Evolutionary conservation across 1,140 invertebrate species (phyloP).

Genomic region (Cotesia vestalis): DNA sequence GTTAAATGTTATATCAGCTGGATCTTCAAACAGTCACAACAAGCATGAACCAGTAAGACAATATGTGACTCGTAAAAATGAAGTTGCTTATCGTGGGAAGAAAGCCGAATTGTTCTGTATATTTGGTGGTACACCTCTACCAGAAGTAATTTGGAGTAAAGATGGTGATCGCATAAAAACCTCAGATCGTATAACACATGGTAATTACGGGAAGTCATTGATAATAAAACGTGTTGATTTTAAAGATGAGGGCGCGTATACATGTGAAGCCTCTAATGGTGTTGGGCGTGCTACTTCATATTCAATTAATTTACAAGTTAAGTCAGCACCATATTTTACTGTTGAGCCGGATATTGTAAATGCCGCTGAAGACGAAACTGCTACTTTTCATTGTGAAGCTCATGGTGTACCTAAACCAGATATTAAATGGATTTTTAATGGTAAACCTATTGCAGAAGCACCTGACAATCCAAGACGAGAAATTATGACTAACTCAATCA

Average conservation of each 20-base stretch:
- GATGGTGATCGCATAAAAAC: constrained; percentile 74
- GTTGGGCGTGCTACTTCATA: constrained; percentile 84
- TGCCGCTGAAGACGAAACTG: constrained; percentile 90
- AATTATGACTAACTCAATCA: constrained; percentile 78
- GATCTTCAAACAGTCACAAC: constrained; percentile 78
- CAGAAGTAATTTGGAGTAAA: constrained; percentile 86
- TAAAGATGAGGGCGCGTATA: constrained; percentile 87
- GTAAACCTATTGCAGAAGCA: constrained; percentile 83
- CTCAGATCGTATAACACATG: constrained; percentile 80
- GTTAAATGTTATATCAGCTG: constrained; percentile 80
- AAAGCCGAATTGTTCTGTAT: constrained; percentile 87
- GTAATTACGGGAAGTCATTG: constrained; percentile 92
- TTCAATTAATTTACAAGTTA: constrained; percentile 82
- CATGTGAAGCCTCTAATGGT: constrained; percentile 91
- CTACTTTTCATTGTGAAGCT: constrained; percentile 87
- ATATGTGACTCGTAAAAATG: constrained; percentile 86
- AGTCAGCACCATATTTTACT: constrained; percentile 91
- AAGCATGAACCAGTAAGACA: constrained; percentile 80
- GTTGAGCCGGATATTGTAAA: constrained; percentile 89
- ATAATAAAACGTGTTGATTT: constrained; percentile 86
- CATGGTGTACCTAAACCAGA: constrained; percentile 87
- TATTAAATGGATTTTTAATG: constrained; percentile 97
- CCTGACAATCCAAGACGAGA: constrained; percentile 77
- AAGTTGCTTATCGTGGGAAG: constrained; percentile 83
- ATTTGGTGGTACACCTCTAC: constrained; percentile 87